phyloP scores from a whole-genome alignment of 2,888 invertebrate genomes.

The Orthonevra nobilis region DNA sequence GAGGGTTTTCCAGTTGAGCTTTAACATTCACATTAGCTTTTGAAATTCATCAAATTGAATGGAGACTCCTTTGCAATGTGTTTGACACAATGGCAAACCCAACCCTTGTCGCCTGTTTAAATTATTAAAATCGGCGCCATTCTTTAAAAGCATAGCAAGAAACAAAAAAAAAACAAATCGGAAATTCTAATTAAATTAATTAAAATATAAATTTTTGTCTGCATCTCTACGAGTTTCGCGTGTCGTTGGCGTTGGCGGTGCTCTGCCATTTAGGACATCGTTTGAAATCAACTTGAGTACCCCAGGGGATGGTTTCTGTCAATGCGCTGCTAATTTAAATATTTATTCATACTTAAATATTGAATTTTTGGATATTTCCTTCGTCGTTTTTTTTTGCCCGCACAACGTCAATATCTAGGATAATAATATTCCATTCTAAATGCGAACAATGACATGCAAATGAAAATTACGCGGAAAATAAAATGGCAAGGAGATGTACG shows the following conservation, averaged over 20 bases:
- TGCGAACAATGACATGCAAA: slow-evolving; percentile 60
- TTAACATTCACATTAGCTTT: too few relatives aligned
- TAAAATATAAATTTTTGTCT: slow-evolving; percentile 10
- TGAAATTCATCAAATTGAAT: too few relatives aligned
- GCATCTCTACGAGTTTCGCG: not conserved
- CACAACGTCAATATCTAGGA: slow-evolving; percentile 5
- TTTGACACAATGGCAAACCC: not conserved
- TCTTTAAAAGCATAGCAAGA: too few relatives aligned
- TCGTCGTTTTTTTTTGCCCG: not conserved
- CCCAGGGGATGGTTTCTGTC: slow-evolving; percentile 3
- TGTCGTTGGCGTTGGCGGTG: not conserved
- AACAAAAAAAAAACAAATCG: too few relatives aligned
- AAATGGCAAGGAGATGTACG: slow-evolving; percentile 5
- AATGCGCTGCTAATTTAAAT: slow-evolving; percentile 59
- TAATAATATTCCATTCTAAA: slow-evolving; percentile 54
- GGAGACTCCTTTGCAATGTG: too few relatives aligned
- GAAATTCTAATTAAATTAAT: slow-evolving; percentile 48
- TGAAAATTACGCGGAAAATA: slow-evolving; percentile 46
- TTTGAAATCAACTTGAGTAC: slow-evolving; percentile 23
- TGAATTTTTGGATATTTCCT: slow-evolving; percentile 40
- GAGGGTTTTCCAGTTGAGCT: too few relatives aligned
- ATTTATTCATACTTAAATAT: slow-evolving; percentile 63
- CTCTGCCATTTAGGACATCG: not conserved
- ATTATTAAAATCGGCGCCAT: slow-evolving; percentile 13
- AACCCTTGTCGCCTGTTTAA: not conserved